Base-by-base conservation (phyloP, 2,888 invertebrate species). In the Phytoseiulus persimilis region DNA sequence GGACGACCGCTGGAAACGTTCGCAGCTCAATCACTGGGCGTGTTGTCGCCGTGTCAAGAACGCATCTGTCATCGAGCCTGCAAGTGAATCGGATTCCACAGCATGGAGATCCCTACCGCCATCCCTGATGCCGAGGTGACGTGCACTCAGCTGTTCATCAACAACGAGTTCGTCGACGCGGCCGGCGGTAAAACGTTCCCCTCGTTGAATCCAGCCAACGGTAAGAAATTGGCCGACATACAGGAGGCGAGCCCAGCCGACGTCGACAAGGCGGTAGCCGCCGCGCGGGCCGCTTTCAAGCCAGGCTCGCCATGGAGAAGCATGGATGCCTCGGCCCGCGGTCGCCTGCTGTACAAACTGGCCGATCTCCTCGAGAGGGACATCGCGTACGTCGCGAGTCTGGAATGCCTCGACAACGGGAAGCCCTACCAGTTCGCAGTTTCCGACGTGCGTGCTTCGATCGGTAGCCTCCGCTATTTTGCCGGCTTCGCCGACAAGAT, bases 341-440 rank as follows among this genome's bases (percentile, higher is more conserved):
- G 94, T 23, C 91, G 91, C n/a, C 93, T 94, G 18, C 92, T 95
- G 89, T 91, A 92, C 91, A 93, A 92, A 91, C 92, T 94, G 90
- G 94, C 94, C 32, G 94, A 94, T 91, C 92, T 94, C 31, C 93
- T 95, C 91, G 94, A 94, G 91, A 92, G 94, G 89, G 94, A 95
- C 91, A 91, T 92, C 9, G 92, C 92, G 9, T 93, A 94, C 91
- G 91, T 94, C 39, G 94, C 94, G 31, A 91, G 90, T 90, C 93
- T 99, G 92, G 98, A 99, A 93, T 97, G 98, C 0, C 92, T 98
- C 90, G 98, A 99, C 93, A 98, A 97, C 93, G 98, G 98, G 32
- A 98, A 98, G 93, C 97, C 98, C 0, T 98, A 95, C 93, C 91
- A 92, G 89, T 92, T 93, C 31, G 92, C 94, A 9, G 93, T 92